A percentile compares a stretch with the other conserved stretches of the same genome.
Conservation (phyloP, 2,888 invertebrate genomes). For the Argyresthia goedartella region DNA sequence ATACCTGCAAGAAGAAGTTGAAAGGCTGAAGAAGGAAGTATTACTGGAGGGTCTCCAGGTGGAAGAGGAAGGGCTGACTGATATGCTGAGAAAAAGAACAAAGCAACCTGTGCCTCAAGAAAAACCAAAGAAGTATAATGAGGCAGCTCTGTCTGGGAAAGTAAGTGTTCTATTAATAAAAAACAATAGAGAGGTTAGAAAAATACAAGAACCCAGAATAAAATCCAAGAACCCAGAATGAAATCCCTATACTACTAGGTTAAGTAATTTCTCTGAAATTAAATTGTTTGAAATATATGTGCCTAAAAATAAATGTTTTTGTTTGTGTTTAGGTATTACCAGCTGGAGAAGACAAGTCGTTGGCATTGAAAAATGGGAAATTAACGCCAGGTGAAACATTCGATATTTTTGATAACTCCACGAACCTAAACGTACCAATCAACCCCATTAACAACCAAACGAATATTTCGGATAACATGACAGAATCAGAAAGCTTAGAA, state of each 20-base stretch:
- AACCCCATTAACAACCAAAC: conserved; percentile 27
- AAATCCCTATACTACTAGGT: not conserved
- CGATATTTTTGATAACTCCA: conserved; percentile 26
- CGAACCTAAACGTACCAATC: conserved; percentile 27
- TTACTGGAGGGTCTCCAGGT: conserved; percentile 85
- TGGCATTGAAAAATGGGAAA: conserved; percentile 55
- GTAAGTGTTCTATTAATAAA: conserved; percentile 21
- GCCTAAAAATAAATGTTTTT: too few species aligned
- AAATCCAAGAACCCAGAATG: not conserved
- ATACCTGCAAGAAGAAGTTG: conserved; percentile 81
- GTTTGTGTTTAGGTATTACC: conserved; percentile 40
- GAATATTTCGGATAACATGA: conserved; percentile 43
- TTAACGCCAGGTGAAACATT: conserved; percentile 43
- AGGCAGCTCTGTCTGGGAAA: conserved; percentile 53
- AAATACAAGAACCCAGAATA: not conserved
- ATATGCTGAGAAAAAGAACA: conserved; percentile 78
- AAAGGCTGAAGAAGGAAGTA: conserved; percentile 85
- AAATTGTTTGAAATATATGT: too few species aligned
- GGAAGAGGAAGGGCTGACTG: conserved; percentile 86
- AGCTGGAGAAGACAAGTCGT: conserved; percentile 50
- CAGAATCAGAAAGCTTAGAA: conserved; percentile 60
- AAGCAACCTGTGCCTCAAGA: conserved; percentile 72
- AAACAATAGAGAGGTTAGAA: not conserved
- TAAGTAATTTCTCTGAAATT: not conserved
- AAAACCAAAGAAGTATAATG: conserved; percentile 62